phyloP scores from a whole-genome alignment of 1,140 invertebrate genomes.

The Anastrepha obliqua region DNA sequence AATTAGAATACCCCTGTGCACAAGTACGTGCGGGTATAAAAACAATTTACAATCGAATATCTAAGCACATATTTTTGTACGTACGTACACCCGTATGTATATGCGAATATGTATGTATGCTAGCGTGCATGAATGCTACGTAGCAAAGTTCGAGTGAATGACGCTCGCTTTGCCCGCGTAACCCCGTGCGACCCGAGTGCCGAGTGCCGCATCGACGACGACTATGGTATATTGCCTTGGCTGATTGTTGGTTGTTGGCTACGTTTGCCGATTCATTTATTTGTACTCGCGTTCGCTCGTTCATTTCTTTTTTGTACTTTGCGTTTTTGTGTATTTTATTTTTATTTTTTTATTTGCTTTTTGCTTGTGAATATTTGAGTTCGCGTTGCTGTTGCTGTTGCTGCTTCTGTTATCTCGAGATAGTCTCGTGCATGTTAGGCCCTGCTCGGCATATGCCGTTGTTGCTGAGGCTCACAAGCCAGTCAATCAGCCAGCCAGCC shows the following conservation, averaged over 20 bases:
- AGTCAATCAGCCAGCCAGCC: not conserved
- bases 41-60: slow-evolving; percentile 13
- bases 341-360: not conserved
- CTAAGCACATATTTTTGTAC: not conserved
- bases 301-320: not conserved
- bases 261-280: slow-evolving; percentile 18
- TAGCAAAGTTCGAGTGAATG: slow-evolving; percentile 47
- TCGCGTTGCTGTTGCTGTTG: not conserved
- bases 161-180: slow-evolving; percentile 28
- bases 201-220: not conserved
- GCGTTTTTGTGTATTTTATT: slow-evolving; percentile 25
- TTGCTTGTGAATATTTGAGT: slow-evolving; percentile 36
- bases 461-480: slow-evolving; percentile 35
- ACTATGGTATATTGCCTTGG: not conserved
- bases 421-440: slow-evolving; percentile 49
- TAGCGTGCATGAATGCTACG: not conserved
- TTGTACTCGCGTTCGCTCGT: not conserved
- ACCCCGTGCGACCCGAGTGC: slow-evolving; percentile 9
- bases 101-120: not conserved
- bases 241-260: slow-evolving; percentile 4
- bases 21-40: not conserved
- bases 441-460: slow-evolving; percentile 37
- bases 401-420: slow-evolving; percentile 29
- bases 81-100: not conserved
- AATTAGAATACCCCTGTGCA: not conserved